Conservation (phyloP, 2,797 vertebrate genomes). For the Pantherophis alleghaniensis region DNA sequence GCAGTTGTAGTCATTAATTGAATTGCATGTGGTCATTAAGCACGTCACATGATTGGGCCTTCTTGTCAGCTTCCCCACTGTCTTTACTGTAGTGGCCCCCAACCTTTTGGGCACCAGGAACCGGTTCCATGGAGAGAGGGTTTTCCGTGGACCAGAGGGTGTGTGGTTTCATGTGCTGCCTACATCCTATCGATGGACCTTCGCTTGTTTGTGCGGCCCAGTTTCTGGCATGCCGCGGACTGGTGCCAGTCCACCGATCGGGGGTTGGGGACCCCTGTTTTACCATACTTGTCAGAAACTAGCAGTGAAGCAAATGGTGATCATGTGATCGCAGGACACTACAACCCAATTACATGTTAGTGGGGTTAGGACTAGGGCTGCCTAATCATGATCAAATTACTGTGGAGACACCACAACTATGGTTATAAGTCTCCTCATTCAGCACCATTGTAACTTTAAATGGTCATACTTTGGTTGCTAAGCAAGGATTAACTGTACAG, state of each 20-base stretch:
- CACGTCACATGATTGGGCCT: neutral
- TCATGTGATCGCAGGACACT: neutral
- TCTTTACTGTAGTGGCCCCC: neutral
- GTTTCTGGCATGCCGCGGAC: neutral
- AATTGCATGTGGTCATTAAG: neutral
- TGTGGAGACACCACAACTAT: neutral
- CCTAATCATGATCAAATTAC: neutral
- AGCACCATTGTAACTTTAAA: neutral
- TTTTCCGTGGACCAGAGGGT: neutral
- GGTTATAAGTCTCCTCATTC: neutral
- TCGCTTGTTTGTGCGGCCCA: neutral
- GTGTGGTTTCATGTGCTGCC: neutral
- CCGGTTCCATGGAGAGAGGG: neutral
- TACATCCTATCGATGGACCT: neutral
- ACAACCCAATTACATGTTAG: neutral
- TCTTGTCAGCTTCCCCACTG: neutral
- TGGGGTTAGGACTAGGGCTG: neutral
- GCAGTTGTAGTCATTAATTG: neutral
- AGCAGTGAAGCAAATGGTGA: neutral
- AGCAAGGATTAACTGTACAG: neutral
- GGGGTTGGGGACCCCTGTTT: neutral
- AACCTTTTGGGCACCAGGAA: neutral
- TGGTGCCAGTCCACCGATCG: neutral
- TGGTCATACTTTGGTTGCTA: neutral
- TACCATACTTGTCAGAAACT: neutral